A percentile compares a stretch with the other conserved stretches of the same genome.
These are phyloP conservation scores for Poicephalus gulielmi DNA, from an alignment of 2,113 vertebrate genomes.

Conservation along the genomic window DNA sequence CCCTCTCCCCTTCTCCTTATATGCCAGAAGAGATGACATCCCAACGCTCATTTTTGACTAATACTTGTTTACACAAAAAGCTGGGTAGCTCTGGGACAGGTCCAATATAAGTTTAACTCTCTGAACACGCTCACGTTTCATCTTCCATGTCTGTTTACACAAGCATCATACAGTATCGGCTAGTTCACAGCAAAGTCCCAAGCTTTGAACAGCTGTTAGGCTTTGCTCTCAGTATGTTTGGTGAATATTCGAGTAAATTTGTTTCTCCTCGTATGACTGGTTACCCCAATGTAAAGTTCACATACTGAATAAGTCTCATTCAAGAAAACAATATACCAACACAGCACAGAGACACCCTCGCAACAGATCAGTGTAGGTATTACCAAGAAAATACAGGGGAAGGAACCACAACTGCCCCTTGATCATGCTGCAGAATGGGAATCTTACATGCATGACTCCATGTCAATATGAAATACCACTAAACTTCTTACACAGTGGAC, in stretches of 20 bases:
- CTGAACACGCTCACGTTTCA: not conserved
- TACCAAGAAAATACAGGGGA: not conserved
- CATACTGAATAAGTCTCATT: not conserved
- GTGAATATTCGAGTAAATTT: not conserved
- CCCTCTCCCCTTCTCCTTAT: not conserved
- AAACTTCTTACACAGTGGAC: not conserved
- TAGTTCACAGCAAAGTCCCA: not conserved
- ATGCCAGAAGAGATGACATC: not conserved
- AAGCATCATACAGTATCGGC: not conserved
- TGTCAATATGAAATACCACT: not conserved
- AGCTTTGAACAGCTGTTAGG: not conserved
- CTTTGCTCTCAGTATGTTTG: not conserved
- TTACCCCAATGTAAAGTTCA: not conserved
- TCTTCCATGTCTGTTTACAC: not conserved
- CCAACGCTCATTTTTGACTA: not conserved
- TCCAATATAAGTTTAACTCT: not conserved
- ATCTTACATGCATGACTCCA: rapidly evolving
- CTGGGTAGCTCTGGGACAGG: not conserved
- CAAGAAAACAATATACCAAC: not conserved
- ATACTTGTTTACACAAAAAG: not conserved
- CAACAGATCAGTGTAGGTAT: not conserved
- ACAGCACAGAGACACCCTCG: not conserved
- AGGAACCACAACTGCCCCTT: not conserved
- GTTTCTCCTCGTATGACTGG: not conserved
- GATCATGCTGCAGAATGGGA: not conserved